These are phyloP conservation scores for Prietella phreatophila DNA, from an alignment of 2,113 vertebrate genomes.

Conservation along the genomic window DNA sequence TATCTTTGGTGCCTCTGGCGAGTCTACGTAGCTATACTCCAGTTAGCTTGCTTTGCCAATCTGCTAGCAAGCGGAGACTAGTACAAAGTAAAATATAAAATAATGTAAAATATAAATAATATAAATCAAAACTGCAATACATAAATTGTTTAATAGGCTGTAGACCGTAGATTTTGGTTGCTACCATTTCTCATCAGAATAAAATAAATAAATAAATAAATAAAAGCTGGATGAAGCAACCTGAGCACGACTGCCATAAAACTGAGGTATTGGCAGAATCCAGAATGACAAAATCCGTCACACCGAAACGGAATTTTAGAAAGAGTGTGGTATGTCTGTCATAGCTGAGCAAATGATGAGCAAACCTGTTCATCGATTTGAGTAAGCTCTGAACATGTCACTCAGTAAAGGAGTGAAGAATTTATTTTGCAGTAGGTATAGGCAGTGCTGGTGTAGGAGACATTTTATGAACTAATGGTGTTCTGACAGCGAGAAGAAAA, in stretches of 20 bases:
- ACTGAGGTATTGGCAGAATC: neutral
- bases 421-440: neutral
- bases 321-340: neutral
- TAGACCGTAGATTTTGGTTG: neutral
- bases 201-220: neutral
- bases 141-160: neutral
- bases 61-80: neutral
- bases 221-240: neutral
- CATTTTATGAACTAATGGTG: constrained; percentile 4
- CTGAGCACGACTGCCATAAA: neutral
- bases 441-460: constrained; percentile 8
- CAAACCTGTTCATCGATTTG: neutral
- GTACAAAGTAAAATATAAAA: too few species aligned
- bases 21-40: neutral
- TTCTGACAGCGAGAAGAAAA: constrained; percentile 10
- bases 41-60: neutral
- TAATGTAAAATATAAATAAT: neutral
- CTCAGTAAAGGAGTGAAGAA: neutral
- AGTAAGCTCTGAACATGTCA: neutral
- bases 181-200: neutral
- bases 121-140: too few species aligned
- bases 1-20: neutral
- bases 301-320: neutral
- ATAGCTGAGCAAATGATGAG: neutral
- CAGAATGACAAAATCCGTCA: neutral